Evolutionary conservation across 2,113 vertebrate species (phyloP).

Genomic region (Emberiza fucata): DNA sequence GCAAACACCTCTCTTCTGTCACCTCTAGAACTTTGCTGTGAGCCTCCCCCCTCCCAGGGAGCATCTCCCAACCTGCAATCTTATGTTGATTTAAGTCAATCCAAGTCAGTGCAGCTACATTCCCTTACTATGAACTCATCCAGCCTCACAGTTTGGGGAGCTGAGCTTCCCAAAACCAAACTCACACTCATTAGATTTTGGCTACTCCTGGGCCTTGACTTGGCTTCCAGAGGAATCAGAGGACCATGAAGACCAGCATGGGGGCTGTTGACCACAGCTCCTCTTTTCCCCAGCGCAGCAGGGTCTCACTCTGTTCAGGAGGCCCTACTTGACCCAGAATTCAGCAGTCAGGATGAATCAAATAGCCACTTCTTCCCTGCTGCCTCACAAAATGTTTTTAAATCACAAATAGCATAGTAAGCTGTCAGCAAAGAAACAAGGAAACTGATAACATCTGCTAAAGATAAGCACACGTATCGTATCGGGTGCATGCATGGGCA

Average conservation of each 20-base stretch:
- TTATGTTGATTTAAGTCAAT: background rate
- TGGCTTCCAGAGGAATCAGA: background rate
- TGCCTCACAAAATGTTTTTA: background rate
- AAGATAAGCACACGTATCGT: accelerated
- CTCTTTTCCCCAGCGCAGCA: background rate
- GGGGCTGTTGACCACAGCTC: background rate
- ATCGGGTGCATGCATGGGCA: background rate
- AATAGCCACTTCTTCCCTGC: background rate
- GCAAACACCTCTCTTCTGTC: background rate
- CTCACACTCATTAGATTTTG: background rate
- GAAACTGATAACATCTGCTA: slow-evolving; percentile 2
- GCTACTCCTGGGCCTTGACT: background rate
- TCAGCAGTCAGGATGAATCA: background rate
- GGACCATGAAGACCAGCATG: accelerated
- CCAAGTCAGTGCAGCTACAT: background rate
- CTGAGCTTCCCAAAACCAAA: background rate
- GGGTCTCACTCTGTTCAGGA: background rate
- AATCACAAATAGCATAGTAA: background rate
- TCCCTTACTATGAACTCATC: background rate
- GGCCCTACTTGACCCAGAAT: background rate
- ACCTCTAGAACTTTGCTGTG: background rate
- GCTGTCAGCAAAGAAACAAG: background rate
- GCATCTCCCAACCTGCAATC: background rate
- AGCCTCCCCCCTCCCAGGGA: background rate
- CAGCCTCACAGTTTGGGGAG: background rate